These are phyloP conservation scores for Diachrysia chrysitis DNA, from an alignment of 2,888 invertebrate genomes.

Conservation along the genomic window DNA sequence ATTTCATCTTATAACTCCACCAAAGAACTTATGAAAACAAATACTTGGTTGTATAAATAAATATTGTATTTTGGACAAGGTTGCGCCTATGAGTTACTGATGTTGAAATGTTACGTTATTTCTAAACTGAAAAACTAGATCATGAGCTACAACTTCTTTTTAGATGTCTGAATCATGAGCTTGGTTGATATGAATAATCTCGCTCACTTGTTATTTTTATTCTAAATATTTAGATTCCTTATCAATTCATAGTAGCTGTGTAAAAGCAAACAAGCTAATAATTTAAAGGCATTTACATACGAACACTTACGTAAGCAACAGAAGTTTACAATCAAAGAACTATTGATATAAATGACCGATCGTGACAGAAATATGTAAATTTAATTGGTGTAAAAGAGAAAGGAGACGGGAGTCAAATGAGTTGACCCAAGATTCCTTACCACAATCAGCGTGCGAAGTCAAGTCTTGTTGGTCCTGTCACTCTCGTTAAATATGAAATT, in stretches of 20 bases:
- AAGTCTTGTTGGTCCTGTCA: conserved; percentile 78
- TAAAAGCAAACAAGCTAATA: conserved; percentile 39
- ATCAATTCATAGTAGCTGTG: no score
- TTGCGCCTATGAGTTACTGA: conserved; percentile 18
- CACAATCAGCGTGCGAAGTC: conserved; percentile 87
- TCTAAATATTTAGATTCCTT: neutral
- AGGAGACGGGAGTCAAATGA: conserved; percentile 75
- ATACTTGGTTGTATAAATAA: conserved; percentile 50
- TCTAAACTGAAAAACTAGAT: neutral
- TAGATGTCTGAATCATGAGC: neutral
- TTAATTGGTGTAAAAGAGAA: conserved; percentile 64
- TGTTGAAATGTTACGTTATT: conserved; percentile 14
- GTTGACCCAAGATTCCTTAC: conserved; percentile 83
- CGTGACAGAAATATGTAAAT: conserved; percentile 57
- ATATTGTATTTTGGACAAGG: conserved; percentile 40
- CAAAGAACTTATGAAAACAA: conserved; percentile 57
- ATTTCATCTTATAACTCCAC: conserved; percentile 31
- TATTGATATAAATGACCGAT: conserved; percentile 51
- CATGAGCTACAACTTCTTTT: neutral
- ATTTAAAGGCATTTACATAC: conserved; percentile 59
- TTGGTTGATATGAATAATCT: neutral
- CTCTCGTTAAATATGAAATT: conserved; percentile 78
- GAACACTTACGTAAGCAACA: conserved; percentile 62
- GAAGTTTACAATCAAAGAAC: conserved; percentile 68
- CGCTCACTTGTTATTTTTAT: neutral